Evolutionary conservation across 2,888 invertebrate species (phyloP).

Genomic region (Pseudococcus longispinus): DNA sequence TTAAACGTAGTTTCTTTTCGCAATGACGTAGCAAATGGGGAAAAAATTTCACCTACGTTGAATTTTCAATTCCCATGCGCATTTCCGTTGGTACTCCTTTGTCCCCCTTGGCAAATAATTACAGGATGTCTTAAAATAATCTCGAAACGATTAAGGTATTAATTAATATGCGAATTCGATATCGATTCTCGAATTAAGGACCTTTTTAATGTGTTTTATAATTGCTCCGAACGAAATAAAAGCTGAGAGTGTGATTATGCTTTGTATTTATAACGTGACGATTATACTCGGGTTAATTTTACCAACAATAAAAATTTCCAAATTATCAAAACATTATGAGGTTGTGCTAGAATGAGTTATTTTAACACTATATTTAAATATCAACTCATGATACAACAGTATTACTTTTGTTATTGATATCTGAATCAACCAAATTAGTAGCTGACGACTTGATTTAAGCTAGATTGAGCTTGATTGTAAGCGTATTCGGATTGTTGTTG

Average conservation of each 20-base stretch:
- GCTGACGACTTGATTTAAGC: background rate
- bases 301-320: background rate
- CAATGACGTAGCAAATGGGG: background rate
- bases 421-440: background rate
- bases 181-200: background rate
- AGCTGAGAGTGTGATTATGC: background rate
- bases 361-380: background rate
- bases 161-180: background rate
- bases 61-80: conserved; percentile 17
- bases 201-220: background rate
- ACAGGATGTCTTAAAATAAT: background rate
- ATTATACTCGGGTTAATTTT: background rate
- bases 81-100: background rate
- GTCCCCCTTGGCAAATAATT: background rate
- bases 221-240: background rate
- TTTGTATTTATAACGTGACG: background rate
- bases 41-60: conserved; percentile 21
- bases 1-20: background rate
- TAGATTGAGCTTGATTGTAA: background rate
- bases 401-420: background rate
- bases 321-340: background rate
- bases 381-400: background rate
- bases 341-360: background rate
- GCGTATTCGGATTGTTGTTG: background rate
- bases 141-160: background rate